Evolutionary conservation across 2,888 invertebrate species (phyloP).

Genomic region (Dexiosoma caninum): DNA sequence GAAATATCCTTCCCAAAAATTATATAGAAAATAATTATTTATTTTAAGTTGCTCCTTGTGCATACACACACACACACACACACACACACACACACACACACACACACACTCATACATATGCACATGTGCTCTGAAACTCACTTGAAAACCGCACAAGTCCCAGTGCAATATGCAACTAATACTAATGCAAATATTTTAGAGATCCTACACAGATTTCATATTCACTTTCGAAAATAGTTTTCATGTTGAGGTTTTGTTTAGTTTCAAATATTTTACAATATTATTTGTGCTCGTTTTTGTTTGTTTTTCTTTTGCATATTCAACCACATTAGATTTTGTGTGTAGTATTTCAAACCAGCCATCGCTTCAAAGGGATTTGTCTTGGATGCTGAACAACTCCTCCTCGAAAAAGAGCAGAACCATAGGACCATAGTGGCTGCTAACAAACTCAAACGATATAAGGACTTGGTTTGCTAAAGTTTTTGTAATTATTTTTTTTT

Average conservation of each 20-base stretch:
- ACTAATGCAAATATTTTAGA: conserved; percentile 7
- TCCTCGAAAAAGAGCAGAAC: conserved; percentile 3
- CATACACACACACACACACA: not conserved
- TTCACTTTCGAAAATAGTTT: conserved; percentile 19
- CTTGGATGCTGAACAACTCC: conserved; percentile 43
- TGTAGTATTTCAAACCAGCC: conserved; percentile 30
- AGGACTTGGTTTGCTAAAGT: too few relatives aligned
- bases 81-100: not conserved
- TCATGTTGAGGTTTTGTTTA: conserved; percentile 48
- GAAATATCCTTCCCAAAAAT: not conserved
- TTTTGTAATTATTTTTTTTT: not conserved
- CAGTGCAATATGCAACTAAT: conserved; percentile 10
- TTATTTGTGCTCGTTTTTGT: conserved; percentile 33
- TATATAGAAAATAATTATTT: conserved; percentile 40
- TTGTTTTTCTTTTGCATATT: conserved; percentile 10
- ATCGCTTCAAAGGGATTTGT: conserved; percentile 60
- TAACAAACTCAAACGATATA: not conserved
- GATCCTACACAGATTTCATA: conserved; percentile 34
- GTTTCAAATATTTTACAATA: conserved; percentile 48
- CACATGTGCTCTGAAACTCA: too few relatives aligned
- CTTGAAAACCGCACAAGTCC: conserved; percentile 5
- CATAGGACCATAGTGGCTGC: conserved; percentile 29
- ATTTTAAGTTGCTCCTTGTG: conserved; percentile 33
- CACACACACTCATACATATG: too few relatives aligned
- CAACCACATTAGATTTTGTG: conserved; percentile 46